Evolutionary conservation across 2,888 invertebrate genomes (phyloP).

Genomic region (Allolobophora icterica): DNA sequence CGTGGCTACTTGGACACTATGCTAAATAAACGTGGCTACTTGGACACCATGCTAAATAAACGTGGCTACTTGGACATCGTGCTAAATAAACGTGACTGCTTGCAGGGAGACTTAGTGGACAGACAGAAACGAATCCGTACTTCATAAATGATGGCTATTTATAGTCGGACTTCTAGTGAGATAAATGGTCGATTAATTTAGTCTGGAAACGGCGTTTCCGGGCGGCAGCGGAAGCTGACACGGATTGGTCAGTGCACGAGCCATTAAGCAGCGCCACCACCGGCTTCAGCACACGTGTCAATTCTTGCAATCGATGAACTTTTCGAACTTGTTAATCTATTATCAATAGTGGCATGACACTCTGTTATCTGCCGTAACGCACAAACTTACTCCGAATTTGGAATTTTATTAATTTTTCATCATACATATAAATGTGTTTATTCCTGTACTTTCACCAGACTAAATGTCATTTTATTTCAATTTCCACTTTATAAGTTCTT

Average conservation of each 20-base stretch:
- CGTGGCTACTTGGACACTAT: no score
- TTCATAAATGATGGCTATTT: neutral
- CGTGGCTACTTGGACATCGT: neutral
- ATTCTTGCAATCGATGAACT: neutral
- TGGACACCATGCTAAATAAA: no score
- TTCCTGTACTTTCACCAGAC: neutral
- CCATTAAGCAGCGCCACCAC: neutral
- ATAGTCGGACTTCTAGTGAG: neutral
- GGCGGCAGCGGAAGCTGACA: neutral
- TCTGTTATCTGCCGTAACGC: neutral
- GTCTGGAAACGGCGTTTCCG: slow-evolving; percentile 17
- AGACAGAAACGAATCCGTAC: neutral
- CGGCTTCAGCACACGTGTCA: neutral
- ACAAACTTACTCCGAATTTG: neutral
- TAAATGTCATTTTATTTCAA: neutral
- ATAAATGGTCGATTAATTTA: slow-evolving; percentile 11
- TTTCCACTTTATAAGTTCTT: neutral
- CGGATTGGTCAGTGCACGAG: neutral
- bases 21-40: no score
- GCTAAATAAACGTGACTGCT: neutral
- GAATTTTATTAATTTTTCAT: neutral
- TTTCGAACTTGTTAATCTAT: neutral
- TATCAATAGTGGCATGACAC: neutral
- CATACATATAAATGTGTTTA: neutral
- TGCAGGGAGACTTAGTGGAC: neutral